These are phyloP conservation scores for Vidua chalybeata DNA, from an alignment of 2,113 vertebrate genomes.

Conservation along the genomic window DNA sequence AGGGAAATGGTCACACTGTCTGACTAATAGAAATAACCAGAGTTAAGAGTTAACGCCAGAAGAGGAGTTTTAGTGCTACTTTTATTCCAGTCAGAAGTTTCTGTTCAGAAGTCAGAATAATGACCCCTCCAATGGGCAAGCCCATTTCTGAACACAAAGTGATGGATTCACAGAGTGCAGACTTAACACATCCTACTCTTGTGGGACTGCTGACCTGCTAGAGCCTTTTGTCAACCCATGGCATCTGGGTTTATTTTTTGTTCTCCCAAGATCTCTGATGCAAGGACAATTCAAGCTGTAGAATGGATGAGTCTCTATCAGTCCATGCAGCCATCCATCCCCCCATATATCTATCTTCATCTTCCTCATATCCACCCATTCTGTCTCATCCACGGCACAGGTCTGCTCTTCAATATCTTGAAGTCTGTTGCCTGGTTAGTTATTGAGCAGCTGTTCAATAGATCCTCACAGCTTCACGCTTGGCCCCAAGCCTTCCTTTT, in stretches of 20 bases:
- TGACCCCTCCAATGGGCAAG: background rate
- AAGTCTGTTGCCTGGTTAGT: background rate
- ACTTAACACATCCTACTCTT: background rate
- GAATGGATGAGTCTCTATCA: background rate
- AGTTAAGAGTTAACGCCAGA: background rate
- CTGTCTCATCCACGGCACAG: background rate
- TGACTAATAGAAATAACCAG: background rate
- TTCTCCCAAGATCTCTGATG: background rate
- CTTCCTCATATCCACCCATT: background rate
- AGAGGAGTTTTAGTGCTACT: background rate
- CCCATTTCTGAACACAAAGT: background rate
- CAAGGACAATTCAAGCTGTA: background rate
- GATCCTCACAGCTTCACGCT: background rate
- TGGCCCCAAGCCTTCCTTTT: background rate
- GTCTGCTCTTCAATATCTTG: background rate
- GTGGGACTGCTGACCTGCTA: background rate
- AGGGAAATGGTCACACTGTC: background rate
- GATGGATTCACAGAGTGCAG: background rate
- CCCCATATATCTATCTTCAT: background rate
- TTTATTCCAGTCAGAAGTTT: background rate
- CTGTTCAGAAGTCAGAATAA: background rate
- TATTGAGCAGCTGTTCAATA: background rate
- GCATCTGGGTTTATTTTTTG: background rate
- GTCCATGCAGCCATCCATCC: background rate
- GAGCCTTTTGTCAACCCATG: background rate